Percentiles rank a stretch among this genome's conserved stretches.
Evolutionary conservation across 2,797 vertebrate genomes (phyloP).

Genomic region (Crenuchus spilurus): DNA sequence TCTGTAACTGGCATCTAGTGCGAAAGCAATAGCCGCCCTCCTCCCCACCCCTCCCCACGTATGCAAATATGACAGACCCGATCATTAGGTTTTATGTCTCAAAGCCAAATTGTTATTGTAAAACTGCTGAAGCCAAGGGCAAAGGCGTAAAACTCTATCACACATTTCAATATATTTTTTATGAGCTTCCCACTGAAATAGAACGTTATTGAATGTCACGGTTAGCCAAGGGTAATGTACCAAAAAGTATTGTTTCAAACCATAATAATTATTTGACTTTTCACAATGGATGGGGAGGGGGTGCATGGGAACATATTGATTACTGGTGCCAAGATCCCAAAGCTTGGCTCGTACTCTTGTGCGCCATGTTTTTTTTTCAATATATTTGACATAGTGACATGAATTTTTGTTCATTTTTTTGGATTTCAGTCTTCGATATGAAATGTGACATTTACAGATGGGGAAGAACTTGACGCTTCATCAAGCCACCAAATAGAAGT

Average conservation of each 20-base stretch:
- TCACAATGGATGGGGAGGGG: constrained; percentile 1
- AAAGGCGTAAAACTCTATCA: constrained; percentile 64
- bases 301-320: not conserved
- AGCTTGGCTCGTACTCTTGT: constrained; percentile 10
- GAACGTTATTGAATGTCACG: constrained; percentile 69
- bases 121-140: constrained; percentile 78
- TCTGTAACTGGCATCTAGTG: constrained; percentile 70
- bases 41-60: constrained; percentile 64
- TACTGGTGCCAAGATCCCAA: constrained; percentile 21
- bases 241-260: constrained; percentile 49
- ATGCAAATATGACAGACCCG: constrained; percentile 83
- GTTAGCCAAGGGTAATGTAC: constrained; percentile 59
- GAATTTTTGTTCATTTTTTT: not conserved
- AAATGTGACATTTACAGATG: not conserved
- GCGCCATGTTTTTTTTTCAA: constrained; percentile 31
- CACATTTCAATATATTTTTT: constrained; percentile 69
- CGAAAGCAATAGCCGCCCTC: constrained; percentile 73
- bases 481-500: not conserved
- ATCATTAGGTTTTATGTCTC: constrained; percentile 83
- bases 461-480: constrained; percentile 1
- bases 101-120: constrained; percentile 80
- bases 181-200: constrained; percentile 69
- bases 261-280: constrained; percentile 48
- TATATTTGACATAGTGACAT: not conserved
- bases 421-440: constrained; percentile 34